phyloP scores from a whole-genome alignment of 2,888 invertebrate genomes.

The Synanthedon tipuliformis region DNA sequence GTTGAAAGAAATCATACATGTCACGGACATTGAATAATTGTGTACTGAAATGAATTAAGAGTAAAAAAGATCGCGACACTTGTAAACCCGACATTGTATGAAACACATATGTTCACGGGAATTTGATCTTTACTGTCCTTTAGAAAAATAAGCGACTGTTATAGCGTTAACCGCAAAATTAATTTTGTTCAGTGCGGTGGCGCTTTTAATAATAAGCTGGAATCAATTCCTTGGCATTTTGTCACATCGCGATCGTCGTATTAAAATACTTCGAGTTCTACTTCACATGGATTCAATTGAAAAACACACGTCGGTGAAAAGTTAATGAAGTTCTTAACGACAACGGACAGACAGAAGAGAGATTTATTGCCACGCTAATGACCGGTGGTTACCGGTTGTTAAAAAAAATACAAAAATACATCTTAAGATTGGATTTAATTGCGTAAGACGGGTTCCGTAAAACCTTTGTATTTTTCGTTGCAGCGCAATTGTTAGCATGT shows the following conservation, averaged over 20 bases:
- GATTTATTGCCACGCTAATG: constrained; percentile 61
- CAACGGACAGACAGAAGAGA: constrained; percentile 36
- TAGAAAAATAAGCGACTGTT: background rate
- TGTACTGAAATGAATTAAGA: constrained; percentile 15
- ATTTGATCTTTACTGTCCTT: background rate
- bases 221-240: constrained; percentile 40
- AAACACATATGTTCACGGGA: background rate
- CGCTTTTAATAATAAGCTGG: constrained; percentile 3
- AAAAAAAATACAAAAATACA: constrained; percentile 30
- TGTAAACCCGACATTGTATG: background rate
- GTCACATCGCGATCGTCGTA: constrained; percentile 35
- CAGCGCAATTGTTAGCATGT: too few species aligned
- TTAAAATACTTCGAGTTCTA: constrained; percentile 38
- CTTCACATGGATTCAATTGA: constrained; percentile 42
- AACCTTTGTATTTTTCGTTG: background rate
- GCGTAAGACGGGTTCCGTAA: background rate
- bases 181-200: background rate
- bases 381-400: constrained; percentile 23
- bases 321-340: constrained; percentile 62
- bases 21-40: constrained; percentile 17
- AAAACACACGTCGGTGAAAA: constrained; percentile 40
- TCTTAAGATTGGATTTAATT: constrained; percentile 8
- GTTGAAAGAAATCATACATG: constrained; percentile 2
- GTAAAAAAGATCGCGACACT: background rate
- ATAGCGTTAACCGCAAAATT: background rate